Evolutionary conservation across 2,888 invertebrate species (phyloP).

Genomic region (Spisula subtruncata): DNA sequence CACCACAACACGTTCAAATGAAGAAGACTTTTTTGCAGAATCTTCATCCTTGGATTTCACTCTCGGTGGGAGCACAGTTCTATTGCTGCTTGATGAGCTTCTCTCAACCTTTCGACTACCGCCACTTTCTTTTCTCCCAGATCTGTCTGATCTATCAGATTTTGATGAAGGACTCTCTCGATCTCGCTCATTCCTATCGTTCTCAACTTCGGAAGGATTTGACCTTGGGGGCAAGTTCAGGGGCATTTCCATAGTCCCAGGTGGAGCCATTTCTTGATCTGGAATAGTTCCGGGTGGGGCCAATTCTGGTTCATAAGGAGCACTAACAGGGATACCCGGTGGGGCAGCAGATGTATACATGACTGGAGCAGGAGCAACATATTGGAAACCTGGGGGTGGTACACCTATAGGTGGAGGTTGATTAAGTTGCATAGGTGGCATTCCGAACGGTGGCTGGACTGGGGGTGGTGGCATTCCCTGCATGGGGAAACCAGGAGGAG

Average conservation of each 20-base stretch:
- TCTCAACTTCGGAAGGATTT: constrained; percentile 22
- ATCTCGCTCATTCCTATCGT: constrained; percentile 10
- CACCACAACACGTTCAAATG: constrained; percentile 44
- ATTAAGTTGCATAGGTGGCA: constrained; percentile 26
- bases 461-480: constrained; percentile 41
- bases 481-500: constrained; percentile 43
- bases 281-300: constrained; percentile 42
- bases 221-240: constrained; percentile 46
- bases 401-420: constrained; percentile 35
- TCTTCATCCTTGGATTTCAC: constrained; percentile 45
- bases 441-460: constrained; percentile 51
- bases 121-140: constrained; percentile 41
- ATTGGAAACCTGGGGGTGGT: constrained; percentile 46
- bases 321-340: constrained; percentile 37
- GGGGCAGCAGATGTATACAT: constrained; percentile 42
- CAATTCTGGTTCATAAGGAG: constrained; percentile 46
- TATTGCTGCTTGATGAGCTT: constrained; percentile 46
- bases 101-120: constrained; percentile 35
- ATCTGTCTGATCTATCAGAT: constrained; percentile 26
- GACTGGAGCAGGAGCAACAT: background rate
- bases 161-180: constrained; percentile 14
- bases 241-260: constrained; percentile 63
- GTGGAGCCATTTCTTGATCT: constrained; percentile 46
- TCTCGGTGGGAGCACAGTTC: constrained; percentile 67
- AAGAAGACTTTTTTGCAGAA: constrained; percentile 36